Conservation (phyloP, 2,797 vertebrate species). For the Malurus splendens region DNA sequence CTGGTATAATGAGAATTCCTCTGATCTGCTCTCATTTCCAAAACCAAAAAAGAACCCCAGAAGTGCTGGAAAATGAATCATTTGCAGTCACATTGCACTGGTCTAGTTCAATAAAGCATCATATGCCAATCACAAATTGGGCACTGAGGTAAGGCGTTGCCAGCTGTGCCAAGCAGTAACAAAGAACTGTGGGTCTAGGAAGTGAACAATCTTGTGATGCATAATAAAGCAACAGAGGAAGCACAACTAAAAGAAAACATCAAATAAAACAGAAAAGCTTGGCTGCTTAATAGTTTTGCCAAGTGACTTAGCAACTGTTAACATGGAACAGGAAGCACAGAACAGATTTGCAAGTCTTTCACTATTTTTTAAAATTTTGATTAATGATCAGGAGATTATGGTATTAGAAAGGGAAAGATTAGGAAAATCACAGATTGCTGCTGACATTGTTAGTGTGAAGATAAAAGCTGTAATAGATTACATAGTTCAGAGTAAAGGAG, state of each 20-base stretch:
- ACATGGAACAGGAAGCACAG: background rate
- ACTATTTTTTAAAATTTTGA: background rate
- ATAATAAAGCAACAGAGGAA: background rate
- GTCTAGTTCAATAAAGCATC: background rate
- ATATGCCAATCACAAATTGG: background rate
- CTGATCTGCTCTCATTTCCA: background rate
- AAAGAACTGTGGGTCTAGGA: background rate
- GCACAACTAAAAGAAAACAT: background rate
- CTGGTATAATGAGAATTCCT: background rate
- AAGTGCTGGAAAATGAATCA: background rate
- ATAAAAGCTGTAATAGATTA: slow-evolving; percentile 1
- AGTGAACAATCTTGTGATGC: background rate
- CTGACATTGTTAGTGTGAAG: background rate
- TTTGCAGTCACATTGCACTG: background rate
- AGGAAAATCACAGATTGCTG: background rate
- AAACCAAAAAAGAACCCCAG: background rate
- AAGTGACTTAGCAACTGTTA: background rate
- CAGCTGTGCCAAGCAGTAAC: background rate
- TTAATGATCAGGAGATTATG: slow-evolving; percentile 31
- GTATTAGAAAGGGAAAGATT: slow-evolving; percentile 10
- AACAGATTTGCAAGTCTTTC: background rate
- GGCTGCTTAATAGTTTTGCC: background rate
- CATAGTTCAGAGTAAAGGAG: background rate
- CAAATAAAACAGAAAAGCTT: background rate
- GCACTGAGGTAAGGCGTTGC: background rate